Percentiles rank a stretch among this genome's conserved stretches.
These are phyloP conservation scores for Acleris holmiana DNA, from an alignment of 2,888 invertebrate genomes.

Conservation along the genomic window DNA sequence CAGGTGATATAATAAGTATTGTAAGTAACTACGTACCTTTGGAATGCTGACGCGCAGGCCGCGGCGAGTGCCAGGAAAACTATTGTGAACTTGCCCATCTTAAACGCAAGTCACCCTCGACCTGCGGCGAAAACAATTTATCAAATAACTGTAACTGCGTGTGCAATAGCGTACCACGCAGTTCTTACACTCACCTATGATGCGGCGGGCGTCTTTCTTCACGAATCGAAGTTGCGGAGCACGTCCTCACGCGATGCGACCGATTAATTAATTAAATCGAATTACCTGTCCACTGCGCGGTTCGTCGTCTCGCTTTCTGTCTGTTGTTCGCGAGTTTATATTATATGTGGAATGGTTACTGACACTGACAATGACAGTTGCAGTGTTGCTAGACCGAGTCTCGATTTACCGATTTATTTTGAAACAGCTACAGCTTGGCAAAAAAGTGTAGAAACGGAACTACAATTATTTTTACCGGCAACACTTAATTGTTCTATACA, in stretches of 20 bases:
- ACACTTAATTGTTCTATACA: too few relatives aligned
- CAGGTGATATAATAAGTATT: slow-evolving; percentile 2
- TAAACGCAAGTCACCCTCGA: slow-evolving; percentile 55
- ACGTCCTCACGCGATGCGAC: slow-evolving; percentile 29
- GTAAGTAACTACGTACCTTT: slow-evolving; percentile 52
- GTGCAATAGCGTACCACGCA: neutral
- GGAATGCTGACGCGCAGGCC: slow-evolving; percentile 57
- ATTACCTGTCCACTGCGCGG: slow-evolving; percentile 24
- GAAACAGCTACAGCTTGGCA: too few relatives aligned
- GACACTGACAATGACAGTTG: slow-evolving; percentile 29
- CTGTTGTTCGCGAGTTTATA: too few relatives aligned
- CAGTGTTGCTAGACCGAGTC: slow-evolving; percentile 15
- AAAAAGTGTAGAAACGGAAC: too few relatives aligned
- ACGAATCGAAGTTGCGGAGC: neutral
- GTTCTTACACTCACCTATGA: slow-evolving; percentile 10
- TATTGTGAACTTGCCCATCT: slow-evolving; percentile 58
- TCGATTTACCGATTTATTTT: too few relatives aligned
- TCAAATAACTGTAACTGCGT: neutral
- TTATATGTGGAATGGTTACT: neutral
- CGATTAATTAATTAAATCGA: slow-evolving; percentile 35
- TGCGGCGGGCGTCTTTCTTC: slow-evolving; percentile 3
- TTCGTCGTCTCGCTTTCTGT: slow-evolving; percentile 11
- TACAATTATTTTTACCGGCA: too few relatives aligned
- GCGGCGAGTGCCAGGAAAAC: slow-evolving; percentile 59
- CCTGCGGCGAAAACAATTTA: slow-evolving; percentile 13